Conservation (phyloP, 1,140 invertebrate species). For the Aplysia californica region DNA sequence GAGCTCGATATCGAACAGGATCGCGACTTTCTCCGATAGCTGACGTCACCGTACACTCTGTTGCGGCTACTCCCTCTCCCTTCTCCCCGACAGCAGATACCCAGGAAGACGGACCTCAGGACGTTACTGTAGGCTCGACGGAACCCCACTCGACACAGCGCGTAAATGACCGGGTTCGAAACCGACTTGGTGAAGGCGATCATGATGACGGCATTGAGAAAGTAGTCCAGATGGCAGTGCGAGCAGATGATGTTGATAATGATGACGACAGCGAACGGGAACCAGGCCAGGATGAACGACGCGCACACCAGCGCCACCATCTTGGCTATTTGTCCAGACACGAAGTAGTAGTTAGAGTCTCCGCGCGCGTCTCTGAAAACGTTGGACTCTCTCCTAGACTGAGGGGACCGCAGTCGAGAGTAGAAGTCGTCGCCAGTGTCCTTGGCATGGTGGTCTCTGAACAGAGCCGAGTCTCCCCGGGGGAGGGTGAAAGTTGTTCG, state of each 20-base stretch:
- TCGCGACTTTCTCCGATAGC: no score
- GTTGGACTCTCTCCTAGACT: background rate
- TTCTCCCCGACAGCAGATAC: background rate
- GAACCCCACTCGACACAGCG: background rate
- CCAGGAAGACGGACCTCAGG: background rate
- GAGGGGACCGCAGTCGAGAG: background rate
- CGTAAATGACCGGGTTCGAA: constrained; percentile 10
- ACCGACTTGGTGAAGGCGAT: constrained; percentile 1
- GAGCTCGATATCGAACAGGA: no score
- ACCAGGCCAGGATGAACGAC: constrained; percentile 16
- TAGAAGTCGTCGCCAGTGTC: background rate
- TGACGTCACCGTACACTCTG: background rate
- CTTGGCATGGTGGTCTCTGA: background rate
- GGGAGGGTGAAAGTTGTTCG: background rate
- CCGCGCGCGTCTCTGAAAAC: background rate
- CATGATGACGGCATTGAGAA: constrained; percentile 12
- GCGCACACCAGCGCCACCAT: constrained; percentile 10
- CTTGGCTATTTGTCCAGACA: background rate
- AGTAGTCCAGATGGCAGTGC: constrained; percentile 2
- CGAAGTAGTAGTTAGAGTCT: background rate
- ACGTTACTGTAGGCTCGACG: constrained; percentile 5
- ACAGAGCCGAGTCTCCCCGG: background rate
- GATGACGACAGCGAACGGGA: constrained; percentile 4
- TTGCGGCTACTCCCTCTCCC: background rate
- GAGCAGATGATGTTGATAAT: constrained; percentile 6